Conservation (phyloP, 2,797 vertebrate genomes). For the Enteromius trimaculatus region DNA sequence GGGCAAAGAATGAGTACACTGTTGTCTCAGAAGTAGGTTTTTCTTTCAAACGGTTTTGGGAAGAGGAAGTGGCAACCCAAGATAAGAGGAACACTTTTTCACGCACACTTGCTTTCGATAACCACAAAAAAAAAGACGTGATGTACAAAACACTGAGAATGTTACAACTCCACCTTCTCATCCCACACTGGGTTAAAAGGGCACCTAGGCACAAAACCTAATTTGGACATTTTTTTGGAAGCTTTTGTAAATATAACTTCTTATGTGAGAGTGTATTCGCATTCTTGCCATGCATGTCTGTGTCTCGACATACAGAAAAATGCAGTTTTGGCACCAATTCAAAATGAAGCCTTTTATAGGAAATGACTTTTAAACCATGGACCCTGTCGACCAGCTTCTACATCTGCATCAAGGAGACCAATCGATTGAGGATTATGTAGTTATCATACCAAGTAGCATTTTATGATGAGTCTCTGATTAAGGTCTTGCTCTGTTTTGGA, state of each 20-base stretch:
- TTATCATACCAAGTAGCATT: too few relatives aligned
- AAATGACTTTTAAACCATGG: neutral
- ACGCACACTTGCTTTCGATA: constrained; percentile 5
- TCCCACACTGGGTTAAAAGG: constrained; percentile 25
- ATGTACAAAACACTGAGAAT: constrained; percentile 20
- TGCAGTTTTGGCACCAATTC: neutral
- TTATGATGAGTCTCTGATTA: too few relatives aligned
- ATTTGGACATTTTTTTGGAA: constrained; percentile 5
- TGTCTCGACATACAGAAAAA: neutral
- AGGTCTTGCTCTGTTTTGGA: too few relatives aligned
- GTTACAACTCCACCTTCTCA: constrained; percentile 40
- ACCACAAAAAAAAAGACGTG: constrained; percentile 4
- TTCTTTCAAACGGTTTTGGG: neutral
- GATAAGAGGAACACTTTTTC: constrained; percentile 9
- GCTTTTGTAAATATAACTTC: constrained; percentile 1
- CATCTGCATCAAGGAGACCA: too few relatives aligned
- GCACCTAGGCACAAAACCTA: neutral
- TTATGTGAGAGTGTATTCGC: neutral
- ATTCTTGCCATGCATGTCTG: neutral
- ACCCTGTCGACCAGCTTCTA: too few relatives aligned
- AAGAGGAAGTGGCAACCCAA: constrained; percentile 11
- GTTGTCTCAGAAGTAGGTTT: constrained; percentile 3
- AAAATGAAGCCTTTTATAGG: neutral
- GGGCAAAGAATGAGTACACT: constrained; percentile 3
- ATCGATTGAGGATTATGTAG: too few relatives aligned